phyloP scores from a whole-genome alignment of 2,797 vertebrate genomes.

The Phataginus tetradactyla region DNA sequence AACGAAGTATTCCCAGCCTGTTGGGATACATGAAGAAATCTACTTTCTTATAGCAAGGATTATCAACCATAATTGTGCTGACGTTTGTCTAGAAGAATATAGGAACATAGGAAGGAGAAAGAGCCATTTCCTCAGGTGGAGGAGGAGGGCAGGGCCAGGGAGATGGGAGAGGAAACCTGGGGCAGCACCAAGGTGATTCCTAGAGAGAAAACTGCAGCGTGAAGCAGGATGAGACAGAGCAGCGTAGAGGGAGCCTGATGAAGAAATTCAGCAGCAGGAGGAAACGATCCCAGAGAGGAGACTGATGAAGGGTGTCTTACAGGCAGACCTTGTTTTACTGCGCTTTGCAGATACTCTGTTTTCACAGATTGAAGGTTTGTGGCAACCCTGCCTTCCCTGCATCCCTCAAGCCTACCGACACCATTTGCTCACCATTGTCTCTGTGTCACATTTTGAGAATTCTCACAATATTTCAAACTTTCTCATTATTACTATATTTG shows the following conservation, averaged over 20 bases:
- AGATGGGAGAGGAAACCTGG: background rate
- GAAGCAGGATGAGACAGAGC: background rate
- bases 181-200: background rate
- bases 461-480: no score
- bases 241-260: no score
- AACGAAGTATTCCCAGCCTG: background rate
- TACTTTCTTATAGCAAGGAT: background rate
- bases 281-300: background rate
- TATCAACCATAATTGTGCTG: background rate
- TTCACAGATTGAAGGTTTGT: no score
- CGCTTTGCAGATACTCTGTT: no score
- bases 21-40: background rate
- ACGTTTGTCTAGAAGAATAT: background rate
- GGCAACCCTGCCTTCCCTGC: no score
- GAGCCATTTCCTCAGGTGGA: background rate
- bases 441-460: no score
- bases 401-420: no score
- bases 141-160: background rate
- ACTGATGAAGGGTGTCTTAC: background rate
- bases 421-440: no score
- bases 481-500: no score
- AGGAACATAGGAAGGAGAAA: background rate
- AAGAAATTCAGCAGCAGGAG: background rate
- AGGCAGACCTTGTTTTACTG: no score
- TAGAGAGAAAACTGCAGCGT: background rate